These are phyloP conservation scores for Hydropsyche betteni DNA, from an alignment of 2,888 invertebrate genomes.

Conservation along the genomic window DNA sequence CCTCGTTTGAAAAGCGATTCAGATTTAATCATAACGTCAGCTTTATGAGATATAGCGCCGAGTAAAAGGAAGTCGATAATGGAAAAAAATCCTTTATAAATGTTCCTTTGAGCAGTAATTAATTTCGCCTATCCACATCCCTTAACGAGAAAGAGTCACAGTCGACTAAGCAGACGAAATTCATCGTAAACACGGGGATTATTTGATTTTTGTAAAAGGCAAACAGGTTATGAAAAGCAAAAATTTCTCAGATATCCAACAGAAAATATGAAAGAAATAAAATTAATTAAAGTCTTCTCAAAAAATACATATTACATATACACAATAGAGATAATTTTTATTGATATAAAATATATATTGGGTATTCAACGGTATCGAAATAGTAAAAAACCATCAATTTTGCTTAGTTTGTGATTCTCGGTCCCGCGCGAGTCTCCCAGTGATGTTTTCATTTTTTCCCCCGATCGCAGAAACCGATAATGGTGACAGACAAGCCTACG, in stretches of 20 bases:
- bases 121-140: constrained; percentile 17
- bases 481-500: constrained; percentile 38
- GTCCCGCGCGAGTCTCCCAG: constrained; percentile 2
- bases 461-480: constrained; percentile 39
- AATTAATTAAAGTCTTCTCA: too few relatives aligned
- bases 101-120: constrained; percentile 23
- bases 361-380: neutral
- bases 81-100: constrained; percentile 26
- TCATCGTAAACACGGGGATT: constrained; percentile 17
- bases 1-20: neutral
- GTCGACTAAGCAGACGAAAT: constrained; percentile 21
- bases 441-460: constrained; percentile 27
- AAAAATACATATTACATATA: too few relatives aligned
- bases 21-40: constrained; percentile 23
- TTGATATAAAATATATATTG: too few relatives aligned
- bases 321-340: too few relatives aligned
- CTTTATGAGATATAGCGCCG: constrained; percentile 12
- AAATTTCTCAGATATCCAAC: neutral
- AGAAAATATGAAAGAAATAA: too few relatives aligned
- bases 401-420: constrained; percentile 14
- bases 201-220: constrained; percentile 14
- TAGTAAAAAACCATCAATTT: constrained; percentile 8
- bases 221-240: constrained; percentile 14
- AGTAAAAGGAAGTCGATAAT: constrained; percentile 16
- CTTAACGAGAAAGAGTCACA: neutral